These are phyloP conservation scores for Centruroides sculpturatus DNA, from an alignment of 1,140 invertebrate genomes.

Conservation along the genomic window DNA sequence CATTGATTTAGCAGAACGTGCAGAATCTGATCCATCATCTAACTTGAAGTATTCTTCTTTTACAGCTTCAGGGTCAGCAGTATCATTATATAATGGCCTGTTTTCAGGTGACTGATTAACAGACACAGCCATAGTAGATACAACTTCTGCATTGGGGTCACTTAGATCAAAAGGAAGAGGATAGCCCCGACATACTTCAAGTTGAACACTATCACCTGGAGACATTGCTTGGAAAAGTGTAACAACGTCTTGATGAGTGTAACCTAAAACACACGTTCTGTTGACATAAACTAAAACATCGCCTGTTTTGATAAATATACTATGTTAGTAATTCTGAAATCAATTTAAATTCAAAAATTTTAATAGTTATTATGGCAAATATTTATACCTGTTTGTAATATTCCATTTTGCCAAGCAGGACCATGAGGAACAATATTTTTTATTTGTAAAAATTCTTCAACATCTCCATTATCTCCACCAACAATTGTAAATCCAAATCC, in stretches of 20 bases:
- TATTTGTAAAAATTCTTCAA: conserved; percentile 70
- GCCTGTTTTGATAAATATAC: conserved; percentile 42
- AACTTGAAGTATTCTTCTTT: no score
- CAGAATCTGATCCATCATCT: not conserved
- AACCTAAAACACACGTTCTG: conserved; percentile 81
- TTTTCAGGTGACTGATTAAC: conserved; percentile 23
- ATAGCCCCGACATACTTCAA: conserved; percentile 91
- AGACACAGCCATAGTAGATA: conserved; percentile 85
- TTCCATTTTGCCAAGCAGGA: conserved; percentile 87
- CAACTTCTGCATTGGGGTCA: conserved; percentile 89
- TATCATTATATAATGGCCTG: no score
- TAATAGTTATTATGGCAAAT: no score
- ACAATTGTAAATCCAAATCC: conserved; percentile 95
- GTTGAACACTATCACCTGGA: conserved; percentile 72
- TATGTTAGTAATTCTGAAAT: no score
- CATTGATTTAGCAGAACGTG: conserved; percentile 40
- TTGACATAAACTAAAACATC: conserved; percentile 96
- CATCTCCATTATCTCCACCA: conserved; percentile 60
- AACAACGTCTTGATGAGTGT: conserved; percentile 90
- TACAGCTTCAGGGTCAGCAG: no score
- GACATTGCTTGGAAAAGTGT: conserved; percentile 88
- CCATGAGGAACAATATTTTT: conserved; percentile 93
- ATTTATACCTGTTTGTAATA: conserved; percentile 41
- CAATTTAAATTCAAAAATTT: no score
- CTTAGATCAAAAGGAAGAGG: conserved; percentile 89